Evolutionary conservation across 2,797 vertebrate genomes (phyloP).

Genomic region (Acipenser ruthenus): DNA sequence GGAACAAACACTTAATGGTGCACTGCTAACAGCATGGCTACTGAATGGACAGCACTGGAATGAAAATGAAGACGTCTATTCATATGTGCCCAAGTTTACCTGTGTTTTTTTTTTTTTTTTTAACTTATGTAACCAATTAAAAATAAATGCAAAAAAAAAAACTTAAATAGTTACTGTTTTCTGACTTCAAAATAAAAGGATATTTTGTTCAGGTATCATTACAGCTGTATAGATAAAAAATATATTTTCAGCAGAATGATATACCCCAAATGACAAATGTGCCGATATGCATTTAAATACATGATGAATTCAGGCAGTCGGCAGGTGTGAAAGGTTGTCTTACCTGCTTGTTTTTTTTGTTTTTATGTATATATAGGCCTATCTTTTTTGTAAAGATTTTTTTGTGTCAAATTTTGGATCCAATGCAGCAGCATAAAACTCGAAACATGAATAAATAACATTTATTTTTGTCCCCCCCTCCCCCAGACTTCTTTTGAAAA

Average conservation of each 20-base stretch:
- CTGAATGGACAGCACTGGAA: background rate
- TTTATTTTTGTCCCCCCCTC: too few species aligned
- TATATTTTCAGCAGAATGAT: background rate
- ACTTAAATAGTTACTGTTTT: background rate
- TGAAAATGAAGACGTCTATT: background rate
- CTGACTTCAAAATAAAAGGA: background rate
- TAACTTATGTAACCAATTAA: too few species aligned
- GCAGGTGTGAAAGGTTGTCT: background rate
- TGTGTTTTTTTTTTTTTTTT: too few species aligned
- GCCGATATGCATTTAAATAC: background rate
- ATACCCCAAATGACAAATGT: background rate
- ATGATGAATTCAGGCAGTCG: background rate
- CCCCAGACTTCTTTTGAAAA: too few species aligned
- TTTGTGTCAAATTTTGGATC: background rate
- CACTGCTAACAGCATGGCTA: background rate
- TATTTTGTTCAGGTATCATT: background rate
- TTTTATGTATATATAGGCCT: background rate
- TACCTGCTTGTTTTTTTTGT: background rate
- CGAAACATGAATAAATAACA: background rate
- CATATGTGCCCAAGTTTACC: background rate
- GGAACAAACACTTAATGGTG: conserved; percentile 1
- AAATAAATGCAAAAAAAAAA: too few species aligned
- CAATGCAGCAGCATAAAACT: background rate
- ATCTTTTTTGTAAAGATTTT: background rate
- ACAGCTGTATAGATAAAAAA: background rate